phyloP scores from a whole-genome alignment of 2,797 vertebrate genomes.

The Poeciliopsis paucimaculata region DNA sequence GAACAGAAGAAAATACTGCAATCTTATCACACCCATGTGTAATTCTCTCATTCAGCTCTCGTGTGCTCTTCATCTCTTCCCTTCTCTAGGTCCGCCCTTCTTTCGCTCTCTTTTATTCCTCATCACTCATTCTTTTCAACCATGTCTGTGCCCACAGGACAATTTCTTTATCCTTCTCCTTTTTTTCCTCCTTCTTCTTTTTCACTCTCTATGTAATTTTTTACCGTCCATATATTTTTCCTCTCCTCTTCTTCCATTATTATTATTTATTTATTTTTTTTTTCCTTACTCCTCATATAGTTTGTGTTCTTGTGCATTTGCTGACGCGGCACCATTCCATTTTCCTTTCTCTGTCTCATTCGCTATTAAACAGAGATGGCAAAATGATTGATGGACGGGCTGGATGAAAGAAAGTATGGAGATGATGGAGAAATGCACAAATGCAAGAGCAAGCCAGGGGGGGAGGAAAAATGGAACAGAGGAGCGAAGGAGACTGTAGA shows the following conservation, averaged over 20 bases:
- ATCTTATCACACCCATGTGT: constrained; percentile 58
- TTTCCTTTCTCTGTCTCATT: constrained; percentile 35
- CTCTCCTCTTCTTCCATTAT: background rate
- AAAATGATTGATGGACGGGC: constrained; percentile 60
- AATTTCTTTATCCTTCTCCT: constrained; percentile 22
- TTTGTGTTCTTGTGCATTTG: constrained; percentile 44
- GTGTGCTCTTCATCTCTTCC: constrained; percentile 33
- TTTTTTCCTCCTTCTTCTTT: constrained; percentile 27
- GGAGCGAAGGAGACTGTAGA: constrained; percentile 1
- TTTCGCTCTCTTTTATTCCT: constrained; percentile 47
- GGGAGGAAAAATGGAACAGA: background rate
- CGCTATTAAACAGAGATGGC: constrained; percentile 61
- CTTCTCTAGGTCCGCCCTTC: constrained; percentile 14
- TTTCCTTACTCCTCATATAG: background rate
- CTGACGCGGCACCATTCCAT: constrained; percentile 62
- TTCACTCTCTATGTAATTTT: constrained; percentile 30
- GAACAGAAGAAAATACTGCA: constrained; percentile 65
- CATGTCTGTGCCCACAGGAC: constrained; percentile 65
- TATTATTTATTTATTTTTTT: background rate
- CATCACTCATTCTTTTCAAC: constrained; percentile 58
- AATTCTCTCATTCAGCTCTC: constrained; percentile 50
- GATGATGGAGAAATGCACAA: constrained; percentile 19
- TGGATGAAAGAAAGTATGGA: constrained; percentile 27
- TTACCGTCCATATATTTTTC: constrained; percentile 29
- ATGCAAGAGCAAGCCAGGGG: background rate